A percentile compares a stretch with the other conserved stretches of the same genome.
Conservation (phyloP, 64 coral and sea anemone genomes). For the Trachythela sp. region DNA sequence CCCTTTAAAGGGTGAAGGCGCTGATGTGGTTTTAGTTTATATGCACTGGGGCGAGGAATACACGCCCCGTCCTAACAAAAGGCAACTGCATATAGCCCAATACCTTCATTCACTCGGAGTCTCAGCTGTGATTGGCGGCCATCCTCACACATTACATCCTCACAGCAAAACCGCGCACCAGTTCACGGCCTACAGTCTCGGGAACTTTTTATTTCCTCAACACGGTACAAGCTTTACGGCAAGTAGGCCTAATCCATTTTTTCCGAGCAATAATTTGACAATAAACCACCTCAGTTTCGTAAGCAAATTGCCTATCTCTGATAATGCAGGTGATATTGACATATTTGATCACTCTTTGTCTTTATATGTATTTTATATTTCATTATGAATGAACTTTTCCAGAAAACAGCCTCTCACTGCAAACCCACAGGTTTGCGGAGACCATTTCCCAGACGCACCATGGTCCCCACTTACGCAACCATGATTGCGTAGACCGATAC, state of each 20-base stretch:
- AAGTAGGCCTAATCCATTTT: background rate
- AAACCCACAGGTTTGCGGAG: too few relatives aligned
- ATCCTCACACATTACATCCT: conserved; percentile 39
- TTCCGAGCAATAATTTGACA: too few relatives aligned
- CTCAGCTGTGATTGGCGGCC: conserved; percentile 13
- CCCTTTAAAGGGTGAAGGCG: background rate
- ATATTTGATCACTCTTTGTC: too few relatives aligned
- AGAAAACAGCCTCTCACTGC: too few relatives aligned
- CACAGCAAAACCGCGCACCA: background rate
- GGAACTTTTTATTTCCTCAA: conserved; percentile 43
- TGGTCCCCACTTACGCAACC: too few relatives aligned
- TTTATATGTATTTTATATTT: too few relatives aligned
- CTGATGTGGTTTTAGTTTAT: conserved; percentile 31
- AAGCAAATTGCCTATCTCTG: too few relatives aligned
- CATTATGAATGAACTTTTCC: too few relatives aligned
- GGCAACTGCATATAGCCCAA: conserved; percentile 7
- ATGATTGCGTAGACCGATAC: too few relatives aligned
- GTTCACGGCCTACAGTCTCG: conserved; percentile 34
- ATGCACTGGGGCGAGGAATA: conserved; percentile 40
- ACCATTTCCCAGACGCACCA: too few relatives aligned
- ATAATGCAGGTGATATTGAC: too few relatives aligned
- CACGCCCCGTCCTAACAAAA: background rate
- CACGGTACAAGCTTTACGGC: background rate
- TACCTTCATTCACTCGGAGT: conserved; percentile 47
- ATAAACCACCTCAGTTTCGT: too few relatives aligned